These are phyloP conservation scores for Tanytarsus gracilentus DNA, from an alignment of 2,888 invertebrate genomes.

Conservation along the genomic window DNA sequence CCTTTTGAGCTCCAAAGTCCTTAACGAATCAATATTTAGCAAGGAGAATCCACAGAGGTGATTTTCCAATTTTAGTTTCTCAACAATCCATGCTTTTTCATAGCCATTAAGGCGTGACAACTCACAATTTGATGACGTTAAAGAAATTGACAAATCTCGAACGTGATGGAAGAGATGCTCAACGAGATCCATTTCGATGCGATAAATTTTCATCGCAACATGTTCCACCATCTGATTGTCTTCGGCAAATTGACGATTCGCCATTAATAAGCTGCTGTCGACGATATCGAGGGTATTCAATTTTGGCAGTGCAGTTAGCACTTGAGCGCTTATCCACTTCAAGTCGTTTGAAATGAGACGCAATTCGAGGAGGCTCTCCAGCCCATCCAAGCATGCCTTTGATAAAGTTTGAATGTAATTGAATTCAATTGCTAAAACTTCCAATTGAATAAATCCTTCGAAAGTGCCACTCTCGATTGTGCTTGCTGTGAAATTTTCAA, in stretches of 20 bases:
- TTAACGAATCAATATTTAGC: background rate
- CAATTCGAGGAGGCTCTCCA: background rate
- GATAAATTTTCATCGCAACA: constrained; percentile 17
- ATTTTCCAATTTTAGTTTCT: background rate
- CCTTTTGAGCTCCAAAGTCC: background rate
- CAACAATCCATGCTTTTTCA: constrained; percentile 10
- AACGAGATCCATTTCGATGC: constrained; percentile 22
- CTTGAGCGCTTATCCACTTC: background rate
- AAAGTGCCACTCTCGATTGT: background rate
- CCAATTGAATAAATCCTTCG: constrained; percentile 9
- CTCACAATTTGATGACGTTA: too few species aligned
- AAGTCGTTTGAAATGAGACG: constrained; percentile 8
- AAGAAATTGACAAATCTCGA: constrained; percentile 21
- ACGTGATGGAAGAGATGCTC: constrained; percentile 18
- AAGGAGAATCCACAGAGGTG: constrained; percentile 1
- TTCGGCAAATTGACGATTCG: constrained; percentile 8
- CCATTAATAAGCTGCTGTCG: constrained; percentile 4
- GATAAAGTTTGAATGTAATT: constrained; percentile 7
- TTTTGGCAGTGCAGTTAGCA: background rate
- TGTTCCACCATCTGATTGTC: constrained; percentile 13
- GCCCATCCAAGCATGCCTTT: background rate
- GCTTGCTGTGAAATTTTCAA: background rate
- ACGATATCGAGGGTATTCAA: constrained; percentile 6
- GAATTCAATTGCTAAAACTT: background rate
- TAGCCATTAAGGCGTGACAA: constrained; percentile 1